Base-by-base conservation (phyloP, 2,888 invertebrate genomes). In the Euclidia mi region DNA sequence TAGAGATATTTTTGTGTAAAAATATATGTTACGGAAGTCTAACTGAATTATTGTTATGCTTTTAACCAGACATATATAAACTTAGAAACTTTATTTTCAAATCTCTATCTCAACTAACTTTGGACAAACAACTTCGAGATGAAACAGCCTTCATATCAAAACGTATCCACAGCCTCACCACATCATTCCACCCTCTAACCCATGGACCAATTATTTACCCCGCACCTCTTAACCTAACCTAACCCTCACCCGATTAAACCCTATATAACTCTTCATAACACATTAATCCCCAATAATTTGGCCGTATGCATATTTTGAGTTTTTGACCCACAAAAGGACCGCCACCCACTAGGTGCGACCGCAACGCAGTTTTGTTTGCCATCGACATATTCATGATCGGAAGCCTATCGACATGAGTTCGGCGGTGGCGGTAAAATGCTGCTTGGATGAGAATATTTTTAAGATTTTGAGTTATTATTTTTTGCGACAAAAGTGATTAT, bases 281-380 rank as follows among this genome's bases (percentile, higher is more conserved):
- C 53, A 59, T 74, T 71, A 74, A 74, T 74, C 57, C 51, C 17
- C 50, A 65, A 71, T 74, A 61, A 74, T 74, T 70, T 74, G 52
- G 55, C 61, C 32, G 51, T 42, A 46, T 65, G 56, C 59, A 69
- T 70, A 65, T 71, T 71, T 71, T 50, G 56, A 52, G 37, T 53
- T 41, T 53, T 40, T 17, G 32, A 40, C 47, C 52, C 52, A 11
- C 46, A 57, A 42, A 40, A 55, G 59, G 48, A 11, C 11, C 10
- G 29, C 38, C 47, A 53, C 46, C 34, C n/a, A 32, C 17, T 53
- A 46, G 29, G 51, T 46, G 49, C 35, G 45, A 58, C 64, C 58
- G 29, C 52, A 50, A 44, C 61, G 59, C 48, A 55, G 56, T 61
- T 68, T 76, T 56, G 60, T 65, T 56, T 71, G 48, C 47, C 53